A percentile compares a stretch with the other conserved stretches of the same genome.
These are phyloP conservation scores for Ginglymostoma cirratum DNA, from an alignment of 2,113 vertebrate genomes.

Conservation along the genomic window DNA sequence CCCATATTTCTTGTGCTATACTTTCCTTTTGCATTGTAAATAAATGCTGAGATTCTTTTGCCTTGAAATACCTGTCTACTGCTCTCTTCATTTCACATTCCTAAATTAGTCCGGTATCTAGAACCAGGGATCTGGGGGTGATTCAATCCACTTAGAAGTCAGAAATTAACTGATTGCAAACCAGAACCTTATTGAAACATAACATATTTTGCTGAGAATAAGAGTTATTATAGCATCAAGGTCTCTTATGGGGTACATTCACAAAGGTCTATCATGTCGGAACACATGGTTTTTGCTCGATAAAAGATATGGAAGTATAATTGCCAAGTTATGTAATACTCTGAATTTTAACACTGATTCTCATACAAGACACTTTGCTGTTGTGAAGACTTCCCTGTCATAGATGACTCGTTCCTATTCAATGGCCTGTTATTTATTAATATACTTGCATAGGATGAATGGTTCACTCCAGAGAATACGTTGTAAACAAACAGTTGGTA, in stretches of 20 bases:
- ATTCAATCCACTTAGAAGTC: too few species aligned
- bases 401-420: not conserved
- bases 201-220: not conserved
- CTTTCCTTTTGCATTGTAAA: too few species aligned
- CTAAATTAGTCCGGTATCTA: too few species aligned
- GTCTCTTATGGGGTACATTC: not conserved
- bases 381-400: not conserved
- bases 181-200: too few species aligned
- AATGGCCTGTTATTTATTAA: not conserved
- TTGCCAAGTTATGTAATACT: not conserved
- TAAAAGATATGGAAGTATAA: not conserved
- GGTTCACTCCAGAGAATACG: not conserved
- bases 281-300: not conserved
- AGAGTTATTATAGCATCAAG: conserved; percentile 1
- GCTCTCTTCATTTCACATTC: too few species aligned
- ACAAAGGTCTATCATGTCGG: not conserved
- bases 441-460: not conserved
- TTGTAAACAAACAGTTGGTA: not conserved
- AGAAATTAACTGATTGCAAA: too few species aligned
- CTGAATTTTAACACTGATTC: not conserved
- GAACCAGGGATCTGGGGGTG: too few species aligned
- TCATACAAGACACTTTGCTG: not conserved
- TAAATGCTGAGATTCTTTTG: too few species aligned
- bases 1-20: too few species aligned
- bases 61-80: too few species aligned